These are phyloP conservation scores for Apogon hyalosoma DNA, from an alignment of 2,797 vertebrate genomes.

Conservation along the genomic window DNA sequence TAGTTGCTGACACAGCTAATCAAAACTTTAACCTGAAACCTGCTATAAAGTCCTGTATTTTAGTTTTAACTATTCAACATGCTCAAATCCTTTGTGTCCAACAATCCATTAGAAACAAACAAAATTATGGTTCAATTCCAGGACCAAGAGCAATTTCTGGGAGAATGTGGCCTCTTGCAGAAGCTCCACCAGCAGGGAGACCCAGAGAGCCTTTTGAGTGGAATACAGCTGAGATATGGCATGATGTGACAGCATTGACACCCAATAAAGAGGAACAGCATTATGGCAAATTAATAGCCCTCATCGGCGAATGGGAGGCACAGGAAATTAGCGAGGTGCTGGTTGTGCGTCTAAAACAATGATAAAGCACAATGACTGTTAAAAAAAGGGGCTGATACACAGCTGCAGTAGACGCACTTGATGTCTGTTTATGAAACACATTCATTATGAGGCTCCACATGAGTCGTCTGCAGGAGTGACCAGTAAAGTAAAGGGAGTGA, in stretches of 20 bases:
- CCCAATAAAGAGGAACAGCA: slow-evolving; percentile 87
- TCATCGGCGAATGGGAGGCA: slow-evolving; percentile 86
- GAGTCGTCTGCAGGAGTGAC: slow-evolving; percentile 38
- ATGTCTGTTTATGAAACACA: slow-evolving; percentile 55
- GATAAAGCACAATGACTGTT: slow-evolving; percentile 22
- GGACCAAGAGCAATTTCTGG: slow-evolving; percentile 28
- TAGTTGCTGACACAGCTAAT: too few relatives aligned
- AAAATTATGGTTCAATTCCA: background rate
- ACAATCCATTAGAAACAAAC: too few relatives aligned
- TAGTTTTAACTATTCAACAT: too few relatives aligned
- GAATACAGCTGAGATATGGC: slow-evolving; percentile 79
- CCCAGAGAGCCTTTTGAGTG: slow-evolving; percentile 17
- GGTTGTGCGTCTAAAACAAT: slow-evolving; percentile 74
- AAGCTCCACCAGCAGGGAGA: slow-evolving; percentile 18
- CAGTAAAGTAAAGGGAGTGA: slow-evolving; percentile 25
- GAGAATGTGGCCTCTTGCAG: slow-evolving; percentile 51
- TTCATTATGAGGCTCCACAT: slow-evolving; percentile 49
- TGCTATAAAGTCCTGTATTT: too few relatives aligned
- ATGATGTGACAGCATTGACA: slow-evolving; percentile 88
- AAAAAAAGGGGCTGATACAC: background rate
- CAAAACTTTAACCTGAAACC: too few relatives aligned
- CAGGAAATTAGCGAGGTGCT: slow-evolving; percentile 86
- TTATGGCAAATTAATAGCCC: slow-evolving; percentile 83
- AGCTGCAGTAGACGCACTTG: slow-evolving; percentile 6
- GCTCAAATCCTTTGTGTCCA: too few relatives aligned